Evolutionary conservation across 1,140 invertebrate species (phyloP), one percentile per base, ranked within the genome.

Genomic region (Rhyacophila brunnea): DNA sequence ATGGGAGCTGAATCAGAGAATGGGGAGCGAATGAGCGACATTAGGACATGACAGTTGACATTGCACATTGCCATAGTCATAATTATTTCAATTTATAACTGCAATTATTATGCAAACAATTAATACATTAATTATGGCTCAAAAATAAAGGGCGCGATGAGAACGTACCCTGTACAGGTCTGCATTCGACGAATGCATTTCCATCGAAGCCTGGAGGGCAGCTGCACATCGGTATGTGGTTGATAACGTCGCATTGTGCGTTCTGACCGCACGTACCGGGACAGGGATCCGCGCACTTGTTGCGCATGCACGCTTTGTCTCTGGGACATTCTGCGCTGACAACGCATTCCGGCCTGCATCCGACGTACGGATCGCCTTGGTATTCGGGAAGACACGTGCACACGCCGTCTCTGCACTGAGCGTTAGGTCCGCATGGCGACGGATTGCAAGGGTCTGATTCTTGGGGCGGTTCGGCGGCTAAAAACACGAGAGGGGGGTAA

Each of bases 211-310:
- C 79, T 64, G 69, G 69, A 18, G 83, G 80, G 71, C 88, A 91
- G 60, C 77, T 83, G 64, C 86, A 88, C 47, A 85, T 78, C 6
- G 86, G 85, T 54, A 85, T 82, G 57, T 87, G 86, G 63, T 87
- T 86, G 53, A 85, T 80, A 15, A 87, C 84, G 45, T 80, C 75
- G 62, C 87, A 88, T 59, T 80, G 74, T 10, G 87, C 83, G 60
- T 81, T 78, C 46, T 81, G 68, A 10, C 85, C 86, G 67, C 89
- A 92, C 64, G 85, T 85, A 20, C 86, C 81, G 15, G 79, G 77
- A 66, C 89, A 92, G 36, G 89, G 89, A 73, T 91, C 82, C 23
- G 70, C 74, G 69, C 89, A 92, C 73, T 85, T 87, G 59, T 88
- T 85, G 68, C 84, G 86, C n/a, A 85, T 78, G 66, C 89, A 92